Conservation (phyloP, 2,888 invertebrate species). For the Galerucella pusilla region DNA sequence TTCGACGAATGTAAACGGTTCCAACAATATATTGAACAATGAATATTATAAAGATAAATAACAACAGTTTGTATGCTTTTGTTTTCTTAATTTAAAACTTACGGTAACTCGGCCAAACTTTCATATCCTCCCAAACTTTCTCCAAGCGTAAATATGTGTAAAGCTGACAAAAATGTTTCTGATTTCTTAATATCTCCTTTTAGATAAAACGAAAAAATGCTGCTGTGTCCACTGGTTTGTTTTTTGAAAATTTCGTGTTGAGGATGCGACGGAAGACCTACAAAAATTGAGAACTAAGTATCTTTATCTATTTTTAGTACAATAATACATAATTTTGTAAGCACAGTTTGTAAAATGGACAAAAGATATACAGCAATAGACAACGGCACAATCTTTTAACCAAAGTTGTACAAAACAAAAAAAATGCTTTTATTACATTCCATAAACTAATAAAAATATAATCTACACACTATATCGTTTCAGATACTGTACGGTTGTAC, state of each 20-base stretch:
- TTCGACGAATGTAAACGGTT: no score
- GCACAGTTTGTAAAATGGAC: no score
- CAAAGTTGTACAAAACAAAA: background rate
- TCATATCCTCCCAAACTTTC: conserved; percentile 94
- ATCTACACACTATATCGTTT: no score
- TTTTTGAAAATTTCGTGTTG: conserved; percentile 80
- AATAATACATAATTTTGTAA: no score
- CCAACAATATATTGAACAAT: no score
- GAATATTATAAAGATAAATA: no score
- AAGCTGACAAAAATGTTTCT: conserved; percentile 74
- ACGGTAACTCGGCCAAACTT: conserved; percentile 91
- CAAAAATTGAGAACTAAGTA: conserved; percentile 1
- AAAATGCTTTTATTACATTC: no score
- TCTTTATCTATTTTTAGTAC: no score
- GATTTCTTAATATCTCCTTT: conserved; percentile 79
- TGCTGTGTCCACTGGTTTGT: conserved; percentile 87
- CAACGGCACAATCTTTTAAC: no score
- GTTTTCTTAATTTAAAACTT: conserved; percentile 62
- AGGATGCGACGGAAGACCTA: conserved; percentile 83
- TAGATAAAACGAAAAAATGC: conserved; percentile 88
- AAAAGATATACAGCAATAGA: no score
- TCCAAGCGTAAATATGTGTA: conserved; percentile 84
- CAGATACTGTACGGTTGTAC: no score
- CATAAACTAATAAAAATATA: no score
- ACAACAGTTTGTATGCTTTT: background rate